Percentiles rank a stretch among this genome's conserved stretches.
Evolutionary conservation across 35 echinoderm and acorn worm species (phyloP).

Genomic region (Heliocidaris tuberculata): DNA sequence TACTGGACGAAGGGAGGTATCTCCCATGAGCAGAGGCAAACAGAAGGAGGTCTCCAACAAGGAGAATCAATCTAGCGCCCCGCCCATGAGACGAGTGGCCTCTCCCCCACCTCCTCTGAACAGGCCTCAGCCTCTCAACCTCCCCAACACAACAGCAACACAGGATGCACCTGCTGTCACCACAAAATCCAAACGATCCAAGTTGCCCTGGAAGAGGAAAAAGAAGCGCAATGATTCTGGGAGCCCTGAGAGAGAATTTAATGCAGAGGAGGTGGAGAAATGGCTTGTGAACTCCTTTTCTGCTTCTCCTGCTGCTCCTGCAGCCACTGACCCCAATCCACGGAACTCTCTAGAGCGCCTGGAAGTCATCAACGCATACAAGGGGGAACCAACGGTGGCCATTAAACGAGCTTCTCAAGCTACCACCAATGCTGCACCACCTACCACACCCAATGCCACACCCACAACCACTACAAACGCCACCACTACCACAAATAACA

Average conservation of each 20-base stretch:
- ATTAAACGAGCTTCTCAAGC: constrained; percentile 49
- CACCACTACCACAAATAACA: neutral
- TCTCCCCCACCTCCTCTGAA: constrained; percentile 59
- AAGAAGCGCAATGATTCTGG: constrained; percentile 71
- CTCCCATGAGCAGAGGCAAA: neutral
- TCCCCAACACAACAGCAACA: constrained; percentile 50
- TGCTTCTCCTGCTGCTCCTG: neutral
- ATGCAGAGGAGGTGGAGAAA: constrained; percentile 72
- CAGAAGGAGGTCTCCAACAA: neutral
- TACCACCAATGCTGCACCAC: neutral
- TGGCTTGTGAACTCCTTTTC: constrained; percentile 62
- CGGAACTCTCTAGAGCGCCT: constrained; percentile 78
- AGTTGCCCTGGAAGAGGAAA: constrained; percentile 59
- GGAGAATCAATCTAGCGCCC: neutral
- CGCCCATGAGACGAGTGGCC: constrained; percentile 1
- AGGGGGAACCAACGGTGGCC: constrained; percentile 69
- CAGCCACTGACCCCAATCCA: neutral
- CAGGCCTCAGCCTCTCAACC: neutral
- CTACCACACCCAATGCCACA: constrained; percentile 22
- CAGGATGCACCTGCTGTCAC: constrained; percentile 25
- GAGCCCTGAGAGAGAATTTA: constrained; percentile 86
- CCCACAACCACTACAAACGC: neutral
- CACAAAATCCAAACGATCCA: constrained; percentile 46
- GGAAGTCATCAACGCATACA: constrained; percentile 93
- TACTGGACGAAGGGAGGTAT: neutral